A percentile compares a stretch with the other conserved stretches of the same genome.
Evolutionary conservation across 2,888 invertebrate genomes (phyloP).

Genomic region (Phasia obesa): DNA sequence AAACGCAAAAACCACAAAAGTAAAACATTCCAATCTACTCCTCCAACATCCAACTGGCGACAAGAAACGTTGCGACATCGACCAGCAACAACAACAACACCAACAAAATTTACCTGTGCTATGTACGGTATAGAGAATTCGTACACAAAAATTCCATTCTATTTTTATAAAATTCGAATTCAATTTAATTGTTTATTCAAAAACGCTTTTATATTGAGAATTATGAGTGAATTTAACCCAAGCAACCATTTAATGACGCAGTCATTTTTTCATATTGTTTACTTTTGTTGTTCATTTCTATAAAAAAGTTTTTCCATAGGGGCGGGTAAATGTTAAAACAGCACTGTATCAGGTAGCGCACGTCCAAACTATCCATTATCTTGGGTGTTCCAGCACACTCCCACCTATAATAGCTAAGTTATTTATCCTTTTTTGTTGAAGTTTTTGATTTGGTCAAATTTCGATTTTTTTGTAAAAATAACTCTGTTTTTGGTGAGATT

Average conservation of each 20-base stretch:
- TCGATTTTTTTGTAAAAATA: too few species aligned
- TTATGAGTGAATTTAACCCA: conserved; percentile 16
- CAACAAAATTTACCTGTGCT: conserved; percentile 62
- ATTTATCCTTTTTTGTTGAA: too few species aligned
- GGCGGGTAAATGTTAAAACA: too few species aligned
- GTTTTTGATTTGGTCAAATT: too few species aligned
- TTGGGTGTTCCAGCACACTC: too few species aligned
- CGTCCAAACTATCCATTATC: too few species aligned
- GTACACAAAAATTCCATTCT: conserved; percentile 56
- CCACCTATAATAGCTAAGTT: too few species aligned
- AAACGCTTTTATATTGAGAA: background rate
- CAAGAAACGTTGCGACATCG: conserved; percentile 32
- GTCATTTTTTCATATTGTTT: too few species aligned
- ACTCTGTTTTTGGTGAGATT: too few species aligned
- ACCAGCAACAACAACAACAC: conserved; percentile 38
- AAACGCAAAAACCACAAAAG: conserved; percentile 17
- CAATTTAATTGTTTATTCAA: background rate
- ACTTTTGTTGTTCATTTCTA: too few species aligned
- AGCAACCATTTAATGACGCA: conserved; percentile 4
- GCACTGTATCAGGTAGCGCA: too few species aligned
- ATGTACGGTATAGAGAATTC: background rate
- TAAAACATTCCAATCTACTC: conserved; percentile 56
- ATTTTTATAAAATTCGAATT: conserved; percentile 40
- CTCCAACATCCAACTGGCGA: conserved; percentile 46
- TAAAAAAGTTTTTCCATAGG: too few species aligned